Conservation (phyloP, 2,113 vertebrate species). For the rat (Rattus norvegicus) region DNA sequence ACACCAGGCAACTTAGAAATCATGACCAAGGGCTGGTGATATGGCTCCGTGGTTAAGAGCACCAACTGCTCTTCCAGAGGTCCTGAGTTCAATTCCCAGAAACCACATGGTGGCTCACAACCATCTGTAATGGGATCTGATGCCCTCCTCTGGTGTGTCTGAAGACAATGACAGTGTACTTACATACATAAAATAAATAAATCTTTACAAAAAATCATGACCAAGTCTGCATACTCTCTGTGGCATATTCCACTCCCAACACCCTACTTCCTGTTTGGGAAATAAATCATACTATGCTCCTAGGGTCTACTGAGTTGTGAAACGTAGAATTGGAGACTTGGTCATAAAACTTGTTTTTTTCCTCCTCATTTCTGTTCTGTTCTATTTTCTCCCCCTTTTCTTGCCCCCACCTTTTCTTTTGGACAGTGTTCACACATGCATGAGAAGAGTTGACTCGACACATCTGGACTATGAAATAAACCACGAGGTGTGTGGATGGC, state of each 20-base stretch:
- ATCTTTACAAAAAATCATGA: neutral
- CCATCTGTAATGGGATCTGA: no score
- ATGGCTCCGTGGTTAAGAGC: no score
- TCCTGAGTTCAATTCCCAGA: no score
- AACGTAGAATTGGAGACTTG: slow-evolving; percentile 30
- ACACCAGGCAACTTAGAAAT: slow-evolving; percentile 47
- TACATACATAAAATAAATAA: no score
- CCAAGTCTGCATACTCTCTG: slow-evolving; percentile 34
- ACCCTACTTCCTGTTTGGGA: slow-evolving; percentile 54
- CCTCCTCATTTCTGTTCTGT: fast-evolving
- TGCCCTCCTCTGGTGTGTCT: no score
- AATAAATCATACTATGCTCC: neutral
- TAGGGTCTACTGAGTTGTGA: slow-evolving; percentile 39
- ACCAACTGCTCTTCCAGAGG: no score
- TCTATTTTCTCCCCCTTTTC: neutral
- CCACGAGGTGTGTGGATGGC: neutral
- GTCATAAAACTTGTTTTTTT: neutral
- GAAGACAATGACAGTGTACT: no score
- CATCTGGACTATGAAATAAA: slow-evolving; percentile 57
- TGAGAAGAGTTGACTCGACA: slow-evolving; percentile 28
- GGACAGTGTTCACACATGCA: neutral
- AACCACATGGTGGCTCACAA: no score
- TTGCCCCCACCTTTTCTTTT: neutral
- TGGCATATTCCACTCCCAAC: slow-evolving; percentile 25
- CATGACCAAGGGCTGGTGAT: slow-evolving; percentile 26